Conservation (phyloP, 2,888 invertebrate genomes). For the Nomada fucata region DNA sequence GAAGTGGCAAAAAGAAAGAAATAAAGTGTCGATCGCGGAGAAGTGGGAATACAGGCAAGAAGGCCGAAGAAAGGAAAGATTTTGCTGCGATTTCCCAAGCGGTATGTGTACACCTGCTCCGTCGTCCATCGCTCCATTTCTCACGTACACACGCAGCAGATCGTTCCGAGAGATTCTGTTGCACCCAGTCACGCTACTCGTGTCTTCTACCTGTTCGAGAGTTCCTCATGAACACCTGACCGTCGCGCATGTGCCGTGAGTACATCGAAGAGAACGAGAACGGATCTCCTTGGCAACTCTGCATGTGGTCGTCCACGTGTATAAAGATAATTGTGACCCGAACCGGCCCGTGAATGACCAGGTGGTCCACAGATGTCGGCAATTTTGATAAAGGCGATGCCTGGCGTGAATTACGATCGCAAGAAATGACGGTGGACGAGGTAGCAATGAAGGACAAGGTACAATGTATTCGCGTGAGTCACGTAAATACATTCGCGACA, state of each 20-base stretch:
- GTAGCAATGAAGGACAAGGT: too few species aligned
- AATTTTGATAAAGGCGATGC: slow-evolving; percentile 40
- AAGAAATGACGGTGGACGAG: background rate
- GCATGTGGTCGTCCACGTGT: slow-evolving; percentile 11
- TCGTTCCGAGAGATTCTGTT: slow-evolving; percentile 62
- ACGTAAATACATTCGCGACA: background rate
- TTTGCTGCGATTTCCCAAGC: slow-evolving; percentile 70
- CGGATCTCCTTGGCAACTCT: slow-evolving; percentile 8
- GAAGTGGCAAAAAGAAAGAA: slow-evolving; percentile 2
- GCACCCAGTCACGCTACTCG: slow-evolving; percentile 59
- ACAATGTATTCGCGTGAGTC: background rate
- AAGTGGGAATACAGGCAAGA: background rate
- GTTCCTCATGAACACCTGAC: slow-evolving; percentile 61
- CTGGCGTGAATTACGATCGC: slow-evolving; percentile 18
- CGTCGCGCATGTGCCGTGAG: slow-evolving; percentile 31
- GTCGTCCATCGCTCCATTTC: slow-evolving; percentile 53
- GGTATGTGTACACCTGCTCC: slow-evolving; percentile 64
- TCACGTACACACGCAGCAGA: slow-evolving; percentile 50
- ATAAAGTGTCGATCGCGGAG: background rate
- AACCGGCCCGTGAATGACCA: slow-evolving; percentile 52
- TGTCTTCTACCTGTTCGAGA: slow-evolving; percentile 48
- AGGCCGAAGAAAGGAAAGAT: slow-evolving; percentile 6
- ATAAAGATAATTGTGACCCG: slow-evolving; percentile 2
- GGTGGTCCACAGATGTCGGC: slow-evolving; percentile 63
- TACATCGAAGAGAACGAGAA: background rate